Evolutionary conservation across 2,113 vertebrate species (phyloP).

Genomic region (Rhegmatorhina hoffmannsi): DNA sequence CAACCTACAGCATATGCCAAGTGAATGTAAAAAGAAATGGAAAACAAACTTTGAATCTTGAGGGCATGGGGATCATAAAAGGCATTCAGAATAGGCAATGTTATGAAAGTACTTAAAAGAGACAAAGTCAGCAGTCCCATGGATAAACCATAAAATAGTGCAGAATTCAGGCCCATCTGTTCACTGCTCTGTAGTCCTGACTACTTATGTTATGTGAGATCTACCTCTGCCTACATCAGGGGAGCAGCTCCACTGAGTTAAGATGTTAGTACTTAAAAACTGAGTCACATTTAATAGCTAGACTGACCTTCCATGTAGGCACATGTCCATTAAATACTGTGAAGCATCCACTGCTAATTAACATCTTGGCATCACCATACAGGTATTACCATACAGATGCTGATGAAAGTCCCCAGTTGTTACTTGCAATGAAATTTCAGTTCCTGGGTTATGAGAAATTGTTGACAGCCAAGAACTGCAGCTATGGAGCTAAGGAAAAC

Average conservation of each 20-base stretch:
- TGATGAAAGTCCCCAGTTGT: background rate
- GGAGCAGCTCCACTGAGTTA: background rate
- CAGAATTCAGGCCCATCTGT: background rate
- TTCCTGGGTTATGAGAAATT: background rate
- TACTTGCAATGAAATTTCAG: background rate
- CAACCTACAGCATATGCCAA: background rate
- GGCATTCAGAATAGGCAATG: background rate
- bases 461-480: background rate
- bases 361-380: background rate
- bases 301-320: background rate
- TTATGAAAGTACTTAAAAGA: background rate
- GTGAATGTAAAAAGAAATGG: background rate
- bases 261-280: background rate
- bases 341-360: background rate
- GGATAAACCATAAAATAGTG: background rate
- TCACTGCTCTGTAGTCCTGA: background rate
- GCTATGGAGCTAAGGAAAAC: background rate
- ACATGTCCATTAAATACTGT: background rate
- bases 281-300: background rate
- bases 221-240: background rate
- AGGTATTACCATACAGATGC: background rate
- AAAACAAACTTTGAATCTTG: background rate
- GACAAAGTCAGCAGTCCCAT: background rate
- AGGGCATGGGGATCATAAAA: background rate
- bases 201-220: background rate